Evolutionary conservation across 1,140 invertebrate species (phyloP).

Genomic region (Stegodyphus mimosarum): DNA sequence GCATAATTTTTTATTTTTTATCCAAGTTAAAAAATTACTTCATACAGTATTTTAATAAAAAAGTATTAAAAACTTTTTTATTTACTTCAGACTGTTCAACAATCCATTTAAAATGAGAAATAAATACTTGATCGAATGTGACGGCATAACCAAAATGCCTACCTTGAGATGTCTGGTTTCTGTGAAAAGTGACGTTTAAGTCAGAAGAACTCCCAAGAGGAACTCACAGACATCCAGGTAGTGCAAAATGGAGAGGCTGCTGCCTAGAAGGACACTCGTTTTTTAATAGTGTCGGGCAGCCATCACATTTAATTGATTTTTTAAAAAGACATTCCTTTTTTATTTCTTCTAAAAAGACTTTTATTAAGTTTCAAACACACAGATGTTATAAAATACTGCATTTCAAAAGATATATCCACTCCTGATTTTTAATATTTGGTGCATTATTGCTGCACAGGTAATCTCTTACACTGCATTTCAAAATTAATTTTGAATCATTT

Average conservation of each 20-base stretch:
- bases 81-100: too few relatives aligned
- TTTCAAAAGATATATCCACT: too few relatives aligned
- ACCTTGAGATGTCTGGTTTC: conserved; percentile 56
- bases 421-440: too few relatives aligned
- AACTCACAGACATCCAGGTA: conserved; percentile 58
- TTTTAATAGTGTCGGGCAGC: conserved; percentile 56
- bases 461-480: too few relatives aligned
- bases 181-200: conserved; percentile 51
- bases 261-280: conserved; percentile 56
- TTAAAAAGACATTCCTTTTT: not conserved
- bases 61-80: too few relatives aligned
- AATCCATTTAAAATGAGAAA: not conserved
- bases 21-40: too few relatives aligned
- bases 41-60: too few relatives aligned
- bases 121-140: conserved; percentile 5
- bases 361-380: too few relatives aligned
- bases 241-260: conserved; percentile 49
- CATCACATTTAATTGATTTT: conserved; percentile 42
- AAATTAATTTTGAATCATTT: too few relatives aligned
- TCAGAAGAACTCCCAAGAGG: conserved; percentile 30
- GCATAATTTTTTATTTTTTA: too few relatives aligned
- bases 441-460: too few relatives aligned
- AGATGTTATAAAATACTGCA: too few relatives aligned
- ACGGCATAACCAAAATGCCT: conserved; percentile 46
- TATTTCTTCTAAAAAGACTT: not conserved